A percentile compares a stretch with the other conserved stretches of the same genome.
These are phyloP conservation scores for Boleophthalmus pectinirostris DNA, from an alignment of 2,113 vertebrate species.

Conservation along the genomic window DNA sequence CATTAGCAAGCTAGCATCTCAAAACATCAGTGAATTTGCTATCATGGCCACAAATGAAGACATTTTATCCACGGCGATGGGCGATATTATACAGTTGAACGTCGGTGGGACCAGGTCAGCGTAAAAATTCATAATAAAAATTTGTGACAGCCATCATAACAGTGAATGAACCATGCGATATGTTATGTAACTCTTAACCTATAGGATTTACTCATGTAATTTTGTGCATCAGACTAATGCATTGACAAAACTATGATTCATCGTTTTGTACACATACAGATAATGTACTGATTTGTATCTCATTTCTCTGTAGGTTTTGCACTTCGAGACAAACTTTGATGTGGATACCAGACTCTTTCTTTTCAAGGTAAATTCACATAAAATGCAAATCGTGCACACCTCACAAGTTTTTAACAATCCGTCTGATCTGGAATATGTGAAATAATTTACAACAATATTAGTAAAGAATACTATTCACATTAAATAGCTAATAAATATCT, in stretches of 20 bases:
- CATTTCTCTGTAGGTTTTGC: slow-evolving; percentile 84
- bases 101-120: slow-evolving; percentile 91
- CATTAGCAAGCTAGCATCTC: slow-evolving; percentile 53
- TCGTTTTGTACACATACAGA: not conserved
- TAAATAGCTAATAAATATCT: too few relatives aligned
- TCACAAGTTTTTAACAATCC: not conserved
- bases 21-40: slow-evolving; percentile 1
- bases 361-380: slow-evolving; percentile 85
- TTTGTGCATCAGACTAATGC: not conserved
- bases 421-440: not conserved
- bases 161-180: not conserved
- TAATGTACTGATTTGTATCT: not conserved
- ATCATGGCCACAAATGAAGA: slow-evolving; percentile 85
- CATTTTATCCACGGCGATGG: slow-evolving; percentile 77
- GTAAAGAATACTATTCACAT: not conserved
- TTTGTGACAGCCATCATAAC: not conserved
- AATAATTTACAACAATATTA: not conserved
- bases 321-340: slow-evolving; percentile 97
- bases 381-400: not conserved
- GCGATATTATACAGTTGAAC: slow-evolving; percentile 94
- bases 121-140: not conserved
- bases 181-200: slow-evolving; percentile 1
- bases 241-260: not conserved
- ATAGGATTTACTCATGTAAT: not conserved
- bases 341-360: slow-evolving; percentile 99